phyloP scores from a whole-genome alignment of 2,888 invertebrate genomes.

The Macroteleia sp. region DNA sequence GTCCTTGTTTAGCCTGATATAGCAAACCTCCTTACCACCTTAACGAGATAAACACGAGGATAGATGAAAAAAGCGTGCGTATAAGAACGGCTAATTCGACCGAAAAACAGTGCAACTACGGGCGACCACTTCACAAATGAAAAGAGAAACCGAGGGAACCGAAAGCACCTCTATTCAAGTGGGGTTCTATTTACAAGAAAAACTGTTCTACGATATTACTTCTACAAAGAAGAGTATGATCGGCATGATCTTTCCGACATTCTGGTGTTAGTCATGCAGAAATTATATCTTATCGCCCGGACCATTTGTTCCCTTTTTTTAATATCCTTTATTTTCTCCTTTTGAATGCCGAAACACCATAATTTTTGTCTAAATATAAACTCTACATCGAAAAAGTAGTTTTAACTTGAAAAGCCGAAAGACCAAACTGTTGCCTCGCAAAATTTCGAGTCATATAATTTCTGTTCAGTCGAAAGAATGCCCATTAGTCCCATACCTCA shows the following conservation, averaged over 20 bases:
- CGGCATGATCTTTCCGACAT: conserved; percentile 64
- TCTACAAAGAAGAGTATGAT: conserved; percentile 67
- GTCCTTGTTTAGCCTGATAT: background rate
- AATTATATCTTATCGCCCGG: conserved; percentile 36
- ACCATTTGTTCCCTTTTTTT: background rate
- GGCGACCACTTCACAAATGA: conserved; percentile 38
- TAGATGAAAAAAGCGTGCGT: conserved; percentile 27
- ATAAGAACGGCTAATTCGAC: conserved; percentile 20
- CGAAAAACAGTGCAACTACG: conserved; percentile 35
- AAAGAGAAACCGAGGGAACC: conserved; percentile 30
- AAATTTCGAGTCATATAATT: conserved; percentile 61
- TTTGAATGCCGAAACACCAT: conserved; percentile 47
- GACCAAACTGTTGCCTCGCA: conserved; percentile 40
- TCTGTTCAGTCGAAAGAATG: conserved; percentile 65
- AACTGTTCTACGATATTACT: conserved; percentile 54
- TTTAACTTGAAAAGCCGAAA: conserved; percentile 46
- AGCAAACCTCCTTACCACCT: background rate
- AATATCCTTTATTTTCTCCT: background rate
- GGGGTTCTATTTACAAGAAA: conserved; percentile 58
- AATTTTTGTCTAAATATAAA: conserved; percentile 26
- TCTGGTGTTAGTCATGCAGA: conserved; percentile 56
- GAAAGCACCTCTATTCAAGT: conserved; percentile 34
- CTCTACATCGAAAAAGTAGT: conserved; percentile 40
- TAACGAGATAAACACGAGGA: conserved; percentile 14
- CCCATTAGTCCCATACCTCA: conserved; percentile 66